Evolutionary conservation across 2,888 invertebrate species (phyloP).

Genomic region (Drosophila formosana): DNA sequence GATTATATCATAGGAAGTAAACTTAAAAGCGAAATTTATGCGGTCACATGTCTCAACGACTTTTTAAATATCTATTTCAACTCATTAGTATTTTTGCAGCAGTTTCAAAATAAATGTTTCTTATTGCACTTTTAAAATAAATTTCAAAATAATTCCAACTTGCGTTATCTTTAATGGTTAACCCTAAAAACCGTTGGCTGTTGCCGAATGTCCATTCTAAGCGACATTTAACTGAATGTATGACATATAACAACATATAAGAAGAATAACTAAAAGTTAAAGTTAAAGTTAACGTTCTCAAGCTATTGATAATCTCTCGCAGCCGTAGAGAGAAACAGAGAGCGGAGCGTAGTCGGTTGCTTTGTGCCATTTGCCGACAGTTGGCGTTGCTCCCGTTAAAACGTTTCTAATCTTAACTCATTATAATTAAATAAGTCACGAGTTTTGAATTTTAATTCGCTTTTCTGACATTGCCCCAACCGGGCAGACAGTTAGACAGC

Average conservation of each 20-base stretch:
- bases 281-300: conserved; percentile 35
- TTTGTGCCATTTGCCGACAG: conserved; percentile 69
- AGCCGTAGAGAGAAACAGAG: conserved; percentile 6
- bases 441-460: conserved; percentile 80
- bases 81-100: conserved; percentile 23
- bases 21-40: not conserved
- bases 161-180: not conserved
- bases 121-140: not conserved
- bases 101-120: conserved; percentile 1
- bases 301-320: conserved; percentile 45
- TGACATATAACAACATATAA: conserved; percentile 43
- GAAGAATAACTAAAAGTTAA: conserved; percentile 20
- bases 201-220: conserved; percentile 18
- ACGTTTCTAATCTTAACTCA: conserved; percentile 77
- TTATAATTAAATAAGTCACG: conserved; percentile 81
- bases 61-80: not conserved
- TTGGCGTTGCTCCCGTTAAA: conserved; percentile 70
- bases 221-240: conserved; percentile 45
- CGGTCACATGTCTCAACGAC: not conserved
- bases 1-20: not conserved
- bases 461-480: conserved; percentile 48
- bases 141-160: conserved; percentile 1
- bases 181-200: not conserved
- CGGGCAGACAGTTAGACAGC: conserved; percentile 11
- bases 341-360: conserved; percentile 1